Conservation (phyloP, 2,888 invertebrate genomes). For the Xestia xanthographa region DNA sequence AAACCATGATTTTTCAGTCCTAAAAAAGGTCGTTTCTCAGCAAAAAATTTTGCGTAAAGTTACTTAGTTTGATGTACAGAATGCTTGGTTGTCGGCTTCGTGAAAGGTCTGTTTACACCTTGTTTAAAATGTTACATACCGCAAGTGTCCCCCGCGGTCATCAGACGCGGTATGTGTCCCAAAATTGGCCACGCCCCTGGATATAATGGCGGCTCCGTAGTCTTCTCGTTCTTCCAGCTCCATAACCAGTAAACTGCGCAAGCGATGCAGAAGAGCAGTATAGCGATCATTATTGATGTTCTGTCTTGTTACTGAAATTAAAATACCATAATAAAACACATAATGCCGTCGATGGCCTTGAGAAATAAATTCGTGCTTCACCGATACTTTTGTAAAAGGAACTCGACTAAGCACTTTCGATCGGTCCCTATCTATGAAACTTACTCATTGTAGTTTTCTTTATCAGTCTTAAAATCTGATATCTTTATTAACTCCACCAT, state of each 20-base stretch:
- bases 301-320: background rate
- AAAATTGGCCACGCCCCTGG: constrained; percentile 1
- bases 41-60: too few species aligned
- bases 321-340: background rate
- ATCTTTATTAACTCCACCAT: too few species aligned
- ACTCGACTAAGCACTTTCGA: too few species aligned
- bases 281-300: background rate
- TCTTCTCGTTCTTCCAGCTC: background rate
- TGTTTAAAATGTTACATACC: background rate
- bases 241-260: constrained; percentile 5
- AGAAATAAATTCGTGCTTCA: background rate
- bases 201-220: background rate
- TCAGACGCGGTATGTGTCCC: background rate
- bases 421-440: too few species aligned
- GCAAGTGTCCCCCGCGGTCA: background rate
- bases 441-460: too few species aligned
- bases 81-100: too few species aligned
- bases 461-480: too few species aligned
- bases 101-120: too few species aligned
- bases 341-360: background rate
- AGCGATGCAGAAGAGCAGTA: background rate
- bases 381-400: too few species aligned
- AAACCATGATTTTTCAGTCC: too few species aligned
- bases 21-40: background rate
- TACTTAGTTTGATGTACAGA: too few species aligned